Base-by-base conservation (phyloP, 2,888 invertebrate genomes). In the Hedychridium roseum region DNA sequence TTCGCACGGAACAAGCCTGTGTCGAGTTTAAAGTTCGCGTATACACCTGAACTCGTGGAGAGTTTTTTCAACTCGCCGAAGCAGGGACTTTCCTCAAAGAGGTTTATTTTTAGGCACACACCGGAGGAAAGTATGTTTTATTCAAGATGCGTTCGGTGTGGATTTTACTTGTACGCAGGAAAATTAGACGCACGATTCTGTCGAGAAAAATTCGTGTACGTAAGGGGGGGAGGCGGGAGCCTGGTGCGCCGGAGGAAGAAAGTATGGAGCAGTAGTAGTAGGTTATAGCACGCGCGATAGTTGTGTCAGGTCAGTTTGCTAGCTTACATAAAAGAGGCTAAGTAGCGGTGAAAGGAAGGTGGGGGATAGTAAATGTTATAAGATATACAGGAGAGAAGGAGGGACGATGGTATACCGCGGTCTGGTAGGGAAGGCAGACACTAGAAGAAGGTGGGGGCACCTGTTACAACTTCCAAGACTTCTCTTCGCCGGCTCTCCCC, bases 231-330 rank as follows among this genome's bases (percentile, higher is more conserved):
- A n/a, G n/a, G n/a, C n/a, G n/a, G n/a, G n/a, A n/a, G n/a, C n/a
- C n/a, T n/a, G n/a, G n/a, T n/a, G n/a, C n/a, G n/a, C n/a, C n/a
- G n/a, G n/a, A n/a, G n/a, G n/a, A n/a, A n/a, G n/a, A n/a, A n/a
- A n/a, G n/a, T n/a, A n/a, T n/a, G n/a, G n/a, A 4, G 23, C n/a
- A 16, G 21, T 35, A 26, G 27, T 41, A 35, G 42, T 51, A 46
- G 38, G 37, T 53, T 48, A 28, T 48, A 50, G 41, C 49, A 44
- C 51, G 39, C 30, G 48, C 45, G 48, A 62, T 59, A 50, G 62
- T 65, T 68, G 57, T 54, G 66, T 53, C 54, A 68, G 68, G 66
- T 68, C 68, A 68, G 68, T 68, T 67, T 60, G 54, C 58, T 58
- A 66, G 64, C 60, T 67, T 58, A 60, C 50, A 63, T 63, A 65